A percentile compares a stretch with the other conserved stretches of the same genome.
Evolutionary conservation across 2,113 vertebrate species (phyloP).

Genomic region (Apeltes quadracus): DNA sequence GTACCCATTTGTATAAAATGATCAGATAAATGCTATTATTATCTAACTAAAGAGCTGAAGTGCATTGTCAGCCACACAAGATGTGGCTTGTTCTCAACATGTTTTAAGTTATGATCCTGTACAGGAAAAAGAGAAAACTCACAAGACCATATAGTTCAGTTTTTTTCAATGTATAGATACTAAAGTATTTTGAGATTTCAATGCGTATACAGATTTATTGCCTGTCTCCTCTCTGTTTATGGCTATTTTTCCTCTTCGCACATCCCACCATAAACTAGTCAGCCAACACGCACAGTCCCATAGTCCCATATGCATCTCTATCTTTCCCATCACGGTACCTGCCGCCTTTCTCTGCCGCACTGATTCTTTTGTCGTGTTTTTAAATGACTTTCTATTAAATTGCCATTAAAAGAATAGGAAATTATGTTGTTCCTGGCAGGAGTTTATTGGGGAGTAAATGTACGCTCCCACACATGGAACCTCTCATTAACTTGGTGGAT

Average conservation of each 20-base stretch:
- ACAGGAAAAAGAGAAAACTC: neutral
- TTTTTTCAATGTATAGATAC: neutral
- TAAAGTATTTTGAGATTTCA: neutral
- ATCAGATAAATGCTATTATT: too few species aligned
- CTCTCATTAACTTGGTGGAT: slow-evolving; percentile 66
- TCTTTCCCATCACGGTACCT: neutral
- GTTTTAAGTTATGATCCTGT: neutral
- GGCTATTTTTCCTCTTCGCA: neutral
- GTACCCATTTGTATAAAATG: too few species aligned
- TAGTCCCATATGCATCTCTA: neutral
- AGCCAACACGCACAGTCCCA: neutral
- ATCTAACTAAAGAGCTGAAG: too few species aligned
- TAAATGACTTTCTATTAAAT: slow-evolving; percentile 70
- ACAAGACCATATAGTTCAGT: neutral
- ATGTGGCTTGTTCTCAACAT: too few species aligned
- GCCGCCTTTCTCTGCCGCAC: neutral
- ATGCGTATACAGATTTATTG: neutral
- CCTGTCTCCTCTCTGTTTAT: neutral
- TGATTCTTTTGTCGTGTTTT: slow-evolving; percentile 32
- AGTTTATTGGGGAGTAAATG: slow-evolving; percentile 63
- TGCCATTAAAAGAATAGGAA: slow-evolving; percentile 62
- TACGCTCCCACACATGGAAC: slow-evolving; percentile 55
- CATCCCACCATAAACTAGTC: slow-evolving; percentile 5
- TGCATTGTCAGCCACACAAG: neutral
- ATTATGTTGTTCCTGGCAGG: slow-evolving; percentile 58